Percentiles rank a stretch among this genome's conserved stretches.
These are phyloP conservation scores for Onthophagus taurus DNA, from an alignment of 1,140 invertebrate genomes.

Conservation along the genomic window DNA sequence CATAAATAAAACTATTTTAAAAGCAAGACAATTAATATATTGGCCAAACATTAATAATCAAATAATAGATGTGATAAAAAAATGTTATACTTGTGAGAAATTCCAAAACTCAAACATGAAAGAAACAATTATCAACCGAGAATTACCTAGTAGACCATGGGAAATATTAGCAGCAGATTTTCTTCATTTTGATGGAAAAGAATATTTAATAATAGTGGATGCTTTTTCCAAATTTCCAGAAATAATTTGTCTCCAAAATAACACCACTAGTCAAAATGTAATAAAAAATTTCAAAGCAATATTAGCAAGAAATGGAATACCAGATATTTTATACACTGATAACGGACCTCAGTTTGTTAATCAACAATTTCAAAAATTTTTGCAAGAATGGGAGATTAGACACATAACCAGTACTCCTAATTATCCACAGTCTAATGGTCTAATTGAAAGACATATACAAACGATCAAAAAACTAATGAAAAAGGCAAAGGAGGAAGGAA, in stretches of 20 bases:
- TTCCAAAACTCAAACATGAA: neutral
- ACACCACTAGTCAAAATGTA: neutral
- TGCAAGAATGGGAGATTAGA: constrained; percentile 16
- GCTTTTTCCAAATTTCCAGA: constrained; percentile 4
- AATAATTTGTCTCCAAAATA: constrained; percentile 1
- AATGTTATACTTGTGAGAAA: constrained; percentile 12
- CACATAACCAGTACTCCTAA: constrained; percentile 10
- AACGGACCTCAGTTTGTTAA: constrained; percentile 20
- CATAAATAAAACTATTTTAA: constrained; percentile 11
- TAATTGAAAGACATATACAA: constrained; percentile 12
- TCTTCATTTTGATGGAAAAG: constrained; percentile 32
- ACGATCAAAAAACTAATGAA: constrained; percentile 12
- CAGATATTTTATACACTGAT: constrained; percentile 16
- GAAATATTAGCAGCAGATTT: constrained; percentile 30
- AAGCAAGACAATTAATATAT: constrained; percentile 11
- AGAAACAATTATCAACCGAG: constrained; percentile 27
- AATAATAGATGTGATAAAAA: constrained; percentile 9
- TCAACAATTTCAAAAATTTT: constrained; percentile 36
- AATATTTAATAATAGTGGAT: constrained; percentile 17
- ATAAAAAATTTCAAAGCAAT: constrained; percentile 4
- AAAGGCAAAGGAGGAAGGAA: constrained; percentile 3
- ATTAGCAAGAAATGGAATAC: constrained; percentile 19
- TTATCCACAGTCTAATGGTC: constrained; percentile 10
- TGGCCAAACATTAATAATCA: constrained; percentile 7
- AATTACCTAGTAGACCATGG: constrained; percentile 27